phyloP scores from a whole-genome alignment of 2,113 vertebrate species.

The Pelodiscus sinensis region DNA sequence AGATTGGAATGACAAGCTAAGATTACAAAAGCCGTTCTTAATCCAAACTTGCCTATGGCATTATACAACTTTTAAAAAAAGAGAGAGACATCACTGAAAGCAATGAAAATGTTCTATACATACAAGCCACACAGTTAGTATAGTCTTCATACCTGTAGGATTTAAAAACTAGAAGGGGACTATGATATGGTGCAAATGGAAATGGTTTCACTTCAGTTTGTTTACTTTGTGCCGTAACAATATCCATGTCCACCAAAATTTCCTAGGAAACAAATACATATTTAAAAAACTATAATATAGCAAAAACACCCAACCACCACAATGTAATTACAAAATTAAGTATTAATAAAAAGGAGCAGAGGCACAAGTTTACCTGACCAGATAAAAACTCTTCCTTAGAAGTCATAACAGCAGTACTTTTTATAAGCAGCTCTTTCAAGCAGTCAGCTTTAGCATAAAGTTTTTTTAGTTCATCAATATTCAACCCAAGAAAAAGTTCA shows the following conservation, averaged over 20 bases:
- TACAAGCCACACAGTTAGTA: neutral
- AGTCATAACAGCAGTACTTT: constrained; percentile 69
- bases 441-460: constrained; percentile 81
- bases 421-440: constrained; percentile 85
- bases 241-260: constrained; percentile 83
- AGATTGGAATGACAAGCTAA: neutral
- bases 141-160: constrained; percentile 89
- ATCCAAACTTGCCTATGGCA: neutral
- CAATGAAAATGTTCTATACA: neutral
- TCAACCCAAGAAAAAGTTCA: constrained; percentile 88
- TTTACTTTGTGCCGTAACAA: constrained; percentile 70
- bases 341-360: neutral
- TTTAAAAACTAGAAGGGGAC: constrained; percentile 92
- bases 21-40: neutral
- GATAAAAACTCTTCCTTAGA: constrained; percentile 58
- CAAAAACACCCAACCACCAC: neutral
- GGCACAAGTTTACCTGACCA: constrained; percentile 78
- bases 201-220: constrained; percentile 81
- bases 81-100: neutral
- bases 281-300: neutral
- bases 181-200: constrained; percentile 89
- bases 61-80: neutral
- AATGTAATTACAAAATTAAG: neutral
- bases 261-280: constrained; percentile 76
- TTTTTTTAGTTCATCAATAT: constrained; percentile 87